A percentile compares a stretch with the other conserved stretches of the same genome.
Conservation (phyloP, 2,113 vertebrate species). For the Lasiurus cinereus region DNA sequence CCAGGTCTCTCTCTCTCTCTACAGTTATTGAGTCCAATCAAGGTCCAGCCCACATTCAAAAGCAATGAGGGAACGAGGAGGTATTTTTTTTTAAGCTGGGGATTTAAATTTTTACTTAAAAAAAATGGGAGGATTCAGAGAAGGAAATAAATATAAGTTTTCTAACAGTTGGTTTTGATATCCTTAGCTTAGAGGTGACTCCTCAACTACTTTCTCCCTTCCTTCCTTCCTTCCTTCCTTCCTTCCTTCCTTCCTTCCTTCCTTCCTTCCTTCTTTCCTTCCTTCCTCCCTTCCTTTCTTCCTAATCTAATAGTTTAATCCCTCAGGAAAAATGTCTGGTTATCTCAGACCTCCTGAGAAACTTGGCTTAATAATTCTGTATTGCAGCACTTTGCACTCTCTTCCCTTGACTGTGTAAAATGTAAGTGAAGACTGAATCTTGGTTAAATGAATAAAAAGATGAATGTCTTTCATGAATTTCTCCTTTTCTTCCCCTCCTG, state of each 20-base stretch:
- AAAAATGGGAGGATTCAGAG: not conserved
- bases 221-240: too few species aligned
- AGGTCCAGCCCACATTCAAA: not conserved
- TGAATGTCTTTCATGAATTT: constrained; percentile 32
- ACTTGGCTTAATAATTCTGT: not conserved
- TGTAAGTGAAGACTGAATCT: not conserved
- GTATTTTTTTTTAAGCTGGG: not conserved
- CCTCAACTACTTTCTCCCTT: too few species aligned
- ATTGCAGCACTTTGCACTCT: not conserved
- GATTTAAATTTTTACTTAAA: not conserved
- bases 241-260: too few species aligned
- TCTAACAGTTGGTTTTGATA: not conserved
- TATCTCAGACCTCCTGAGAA: not conserved
- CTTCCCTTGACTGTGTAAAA: not conserved
- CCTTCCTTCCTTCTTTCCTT: too few species aligned
- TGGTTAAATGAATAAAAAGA: constrained; percentile 55
- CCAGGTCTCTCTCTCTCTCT: not conserved
- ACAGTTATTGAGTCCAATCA: too few species aligned
- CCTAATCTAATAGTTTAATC: not conserved
- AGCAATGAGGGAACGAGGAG: accelerated
- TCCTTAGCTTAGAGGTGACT: not conserved
- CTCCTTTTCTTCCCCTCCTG: not conserved
- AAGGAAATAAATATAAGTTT: not conserved
- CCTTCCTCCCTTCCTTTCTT: too few species aligned
- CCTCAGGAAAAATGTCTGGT: not conserved